These are phyloP conservation scores for Lampropteryx suffumata DNA, from an alignment of 2,888 invertebrate genomes.

Conservation along the genomic window DNA sequence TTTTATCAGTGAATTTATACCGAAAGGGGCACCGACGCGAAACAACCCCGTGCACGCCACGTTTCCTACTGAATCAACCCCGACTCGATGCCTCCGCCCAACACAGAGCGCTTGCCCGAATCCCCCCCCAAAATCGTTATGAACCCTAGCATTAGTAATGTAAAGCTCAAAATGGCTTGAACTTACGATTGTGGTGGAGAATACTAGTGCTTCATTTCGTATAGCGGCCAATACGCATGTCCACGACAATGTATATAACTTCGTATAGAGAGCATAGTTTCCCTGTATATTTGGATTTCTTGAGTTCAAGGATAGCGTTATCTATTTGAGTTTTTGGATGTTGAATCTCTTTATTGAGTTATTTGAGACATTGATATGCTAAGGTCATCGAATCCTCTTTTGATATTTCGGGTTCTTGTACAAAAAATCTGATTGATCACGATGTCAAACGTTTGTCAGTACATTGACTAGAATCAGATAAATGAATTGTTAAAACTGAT, in stretches of 20 bases:
- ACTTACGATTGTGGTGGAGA: conserved; percentile 58
- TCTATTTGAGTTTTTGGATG: conserved; percentile 68
- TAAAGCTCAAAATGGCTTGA: conserved; percentile 51
- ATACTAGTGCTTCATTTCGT: conserved; percentile 76
- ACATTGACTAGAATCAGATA: neutral
- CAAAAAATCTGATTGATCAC: conserved; percentile 1
- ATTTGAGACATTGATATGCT: conserved; percentile 42
- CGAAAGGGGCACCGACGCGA: conserved; percentile 63
- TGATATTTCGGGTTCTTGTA: neutral
- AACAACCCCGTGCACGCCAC: conserved; percentile 71
- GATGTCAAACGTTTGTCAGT: conserved; percentile 1
- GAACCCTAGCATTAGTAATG: conserved; percentile 35
- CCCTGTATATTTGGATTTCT: conserved; percentile 76
- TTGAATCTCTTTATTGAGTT: conserved; percentile 49
- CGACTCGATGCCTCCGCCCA: conserved; percentile 80
- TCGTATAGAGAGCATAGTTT: conserved; percentile 76
- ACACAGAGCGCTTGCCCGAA: conserved; percentile 79
- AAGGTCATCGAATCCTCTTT: conserved; percentile 10
- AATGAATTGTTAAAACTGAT: no score
- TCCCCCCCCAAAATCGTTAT: conserved; percentile 40
- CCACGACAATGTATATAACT: conserved; percentile 76
- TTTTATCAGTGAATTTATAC: conserved; percentile 68
- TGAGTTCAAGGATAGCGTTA: conserved; percentile 78
- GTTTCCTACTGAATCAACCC: conserved; percentile 79
- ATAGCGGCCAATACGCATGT: conserved; percentile 81